A percentile compares a stretch with the other conserved stretches of the same genome.
Conservation (phyloP, 2,797 vertebrate species). For the Sebastes trivittatus region DNA sequence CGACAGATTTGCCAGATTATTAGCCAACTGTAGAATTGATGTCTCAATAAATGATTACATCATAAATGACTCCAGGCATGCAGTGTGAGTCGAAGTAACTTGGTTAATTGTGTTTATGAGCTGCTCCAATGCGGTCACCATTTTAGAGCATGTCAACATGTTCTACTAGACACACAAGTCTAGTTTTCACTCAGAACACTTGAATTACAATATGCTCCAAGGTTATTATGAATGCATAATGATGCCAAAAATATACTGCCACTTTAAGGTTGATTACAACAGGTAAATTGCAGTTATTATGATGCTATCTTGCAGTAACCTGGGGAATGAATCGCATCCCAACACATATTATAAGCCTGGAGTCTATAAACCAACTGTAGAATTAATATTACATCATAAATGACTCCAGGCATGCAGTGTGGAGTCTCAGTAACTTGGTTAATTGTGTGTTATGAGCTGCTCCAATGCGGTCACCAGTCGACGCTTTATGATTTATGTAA, state of each 20-base stretch:
- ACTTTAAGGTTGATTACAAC: too few species aligned
- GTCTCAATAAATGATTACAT: neutral
- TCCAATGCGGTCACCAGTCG: neutral
- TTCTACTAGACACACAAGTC: too few species aligned
- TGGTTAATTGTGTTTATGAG: neutral
- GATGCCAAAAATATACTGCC: too few species aligned
- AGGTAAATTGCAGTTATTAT: too few species aligned
- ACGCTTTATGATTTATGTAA: slow-evolving; percentile 68
- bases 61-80: too few species aligned
- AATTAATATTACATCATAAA: neutral
- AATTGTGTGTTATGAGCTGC: too few species aligned
- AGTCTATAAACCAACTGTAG: neutral
- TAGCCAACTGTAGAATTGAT: neutral
- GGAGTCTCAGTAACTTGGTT: neutral
- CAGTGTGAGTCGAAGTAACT: neutral
- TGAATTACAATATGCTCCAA: too few species aligned
- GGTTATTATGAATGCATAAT: too few species aligned
- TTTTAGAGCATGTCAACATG: too few species aligned
- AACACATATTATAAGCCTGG: neutral
- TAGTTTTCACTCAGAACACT: too few species aligned
- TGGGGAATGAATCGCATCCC: neutral
- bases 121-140: neutral
- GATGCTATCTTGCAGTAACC: neutral
- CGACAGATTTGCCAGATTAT: too few species aligned
- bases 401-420: neutral